A percentile compares a stretch with the other conserved stretches of the same genome.
These are phyloP conservation scores for Gallinago jamesoni DNA, from an alignment of 2,113 vertebrate genomes.

Conservation along the genomic window DNA sequence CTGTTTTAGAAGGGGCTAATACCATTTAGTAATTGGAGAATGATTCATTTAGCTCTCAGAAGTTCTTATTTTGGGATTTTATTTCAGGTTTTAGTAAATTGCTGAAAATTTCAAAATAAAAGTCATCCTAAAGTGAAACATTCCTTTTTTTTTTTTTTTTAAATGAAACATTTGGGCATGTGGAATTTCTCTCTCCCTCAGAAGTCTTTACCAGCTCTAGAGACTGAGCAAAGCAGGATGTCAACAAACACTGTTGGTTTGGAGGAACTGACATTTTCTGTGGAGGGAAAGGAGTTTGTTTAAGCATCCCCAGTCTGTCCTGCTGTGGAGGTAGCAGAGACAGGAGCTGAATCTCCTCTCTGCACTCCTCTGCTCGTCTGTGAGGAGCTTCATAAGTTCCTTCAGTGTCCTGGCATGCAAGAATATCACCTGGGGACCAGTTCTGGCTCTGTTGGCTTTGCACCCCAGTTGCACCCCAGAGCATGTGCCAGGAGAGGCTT, in stretches of 20 bases:
- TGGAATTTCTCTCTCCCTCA: not conserved
- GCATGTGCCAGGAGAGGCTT: fast-evolving
- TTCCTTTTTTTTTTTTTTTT: not conserved
- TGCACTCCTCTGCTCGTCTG: not conserved
- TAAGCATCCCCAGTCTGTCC: not conserved
- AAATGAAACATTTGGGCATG: not conserved
- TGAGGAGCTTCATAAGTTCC: not conserved
- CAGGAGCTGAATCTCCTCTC: not conserved
- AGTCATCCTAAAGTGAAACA: not conserved
- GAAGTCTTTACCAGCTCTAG: not conserved
- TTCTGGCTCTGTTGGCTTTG: not conserved
- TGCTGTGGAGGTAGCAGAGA: not conserved
- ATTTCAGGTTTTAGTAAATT: not conserved
- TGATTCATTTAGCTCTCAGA: not conserved
- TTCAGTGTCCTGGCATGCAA: not conserved
- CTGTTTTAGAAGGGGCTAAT: not conserved
- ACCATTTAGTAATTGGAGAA: not conserved
- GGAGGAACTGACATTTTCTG: not conserved
- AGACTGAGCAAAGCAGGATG: not conserved
- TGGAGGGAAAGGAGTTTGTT: not conserved
- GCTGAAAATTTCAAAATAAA: not conserved
- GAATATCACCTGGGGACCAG: fast-evolving
- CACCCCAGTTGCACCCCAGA: not conserved
- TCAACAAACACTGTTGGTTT: not conserved
- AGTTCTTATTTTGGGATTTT: not conserved